Evolutionary conservation across 2,113 vertebrate genomes (phyloP), one percentile per base, ranked within the genome.

Genomic region (Ondatra zibethicus): DNA sequence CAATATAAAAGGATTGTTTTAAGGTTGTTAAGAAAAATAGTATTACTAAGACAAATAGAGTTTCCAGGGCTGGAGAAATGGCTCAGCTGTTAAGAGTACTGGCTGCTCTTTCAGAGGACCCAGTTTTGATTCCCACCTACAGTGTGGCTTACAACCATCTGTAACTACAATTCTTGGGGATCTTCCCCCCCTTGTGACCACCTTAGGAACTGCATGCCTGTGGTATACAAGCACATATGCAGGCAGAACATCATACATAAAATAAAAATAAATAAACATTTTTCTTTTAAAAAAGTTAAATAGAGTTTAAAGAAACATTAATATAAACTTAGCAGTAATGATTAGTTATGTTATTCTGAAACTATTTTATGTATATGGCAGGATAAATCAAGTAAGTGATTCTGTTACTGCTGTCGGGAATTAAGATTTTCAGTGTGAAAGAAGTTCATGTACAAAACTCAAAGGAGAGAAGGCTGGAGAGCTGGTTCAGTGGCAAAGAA

Each of bases 341-440:
- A 23, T 73, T 36, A 70, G 33, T 36, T 36, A 2, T 70, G 84
- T 91, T 77, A 72, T 31, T 93, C 84, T 91, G 31, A 96, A 93
- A 96, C 65, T 76, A 65, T 81, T 73, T 88, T 86, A 81, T 76
- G 5, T 78, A 73, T 88, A 16, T 87, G 25, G 65, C 50, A 90
- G 33, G 31, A 66, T 29, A 78, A 92, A 39, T 8, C 61, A 95
- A 87, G 77, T 47, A 81, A 91, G 21, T 80, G 50, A 70, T 87
- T 91, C 61, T 73, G 7, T n/a, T 81, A 65, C 4, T 77, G 33
- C 5, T 73, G 1, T 39, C 81, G 73, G 12, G 31, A 95, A 76
- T 7, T 42, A 68, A 87, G 66, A 81, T 80, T 88, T 86, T 89
- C 36, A 65, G 11, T 86, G 36, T 72, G 45, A 70, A 86, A 68